Evolutionary conservation across 2,888 invertebrate species (phyloP), one percentile per base, ranked within the genome.

Genomic region (Caradrina clavipalpis): DNA sequence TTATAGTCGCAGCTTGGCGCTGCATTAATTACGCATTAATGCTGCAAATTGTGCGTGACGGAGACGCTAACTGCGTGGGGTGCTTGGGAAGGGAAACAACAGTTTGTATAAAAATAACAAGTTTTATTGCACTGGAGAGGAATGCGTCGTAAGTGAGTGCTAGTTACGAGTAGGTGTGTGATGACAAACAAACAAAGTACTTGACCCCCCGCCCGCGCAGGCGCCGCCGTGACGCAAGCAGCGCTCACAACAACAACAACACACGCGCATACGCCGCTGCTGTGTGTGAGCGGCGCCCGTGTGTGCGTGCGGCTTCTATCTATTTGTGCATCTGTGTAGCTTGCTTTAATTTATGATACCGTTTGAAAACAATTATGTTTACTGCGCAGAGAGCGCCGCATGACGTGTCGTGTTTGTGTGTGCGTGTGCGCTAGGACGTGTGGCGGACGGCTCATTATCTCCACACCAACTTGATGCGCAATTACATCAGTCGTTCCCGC

Each of bases 331-430:
- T 71, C 11, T 65, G 61, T 72, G 55, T 64, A 60, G 61, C 35
- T 64, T 63, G 64, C 35, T 62, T 65, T 67, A 22, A 68, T 65
- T 76, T 67, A 81, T 26, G 31, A 55, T 53, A 59, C 60, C 31
- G 54, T 64, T 78, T 60, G 21, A 70, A 74, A 78, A 71, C 79
- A 45, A 45, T 45, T 4, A 81, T 80, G 79, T 81, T 81, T 65
- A 70, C 59, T 35, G 35, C 66, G 57, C 54, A 22, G 19, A 42
- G 26, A 26, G 50, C 19, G 31, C 13, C 31, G 42, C 22, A 50
- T 6, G 19, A 15, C 31, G 21, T 7, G 39, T 35, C 35, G 35
- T 35, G 35, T 35, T 26, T 5, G 26, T 26, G 5, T 26, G 26
- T 26, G 26, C 5, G 31, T 31, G 8, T 7, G 35, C 35, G 8